Base-by-base conservation (phyloP, 1,140 invertebrate genomes). In the Drosophila suzukii region DNA sequence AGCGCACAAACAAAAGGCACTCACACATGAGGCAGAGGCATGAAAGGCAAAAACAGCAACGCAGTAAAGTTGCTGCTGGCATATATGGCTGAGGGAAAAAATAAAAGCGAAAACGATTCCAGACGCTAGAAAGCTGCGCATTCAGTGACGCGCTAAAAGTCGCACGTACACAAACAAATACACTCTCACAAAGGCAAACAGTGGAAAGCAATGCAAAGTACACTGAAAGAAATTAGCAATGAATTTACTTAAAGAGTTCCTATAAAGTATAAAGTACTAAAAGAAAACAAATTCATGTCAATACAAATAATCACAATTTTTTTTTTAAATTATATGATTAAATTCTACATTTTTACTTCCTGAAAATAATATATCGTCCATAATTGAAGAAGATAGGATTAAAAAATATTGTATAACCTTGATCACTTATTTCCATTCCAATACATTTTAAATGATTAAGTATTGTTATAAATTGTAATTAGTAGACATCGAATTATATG, bases 141-240 rank as follows among this genome's bases (percentile, higher is more conserved):
- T 88, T 84, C 83, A 89, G 71, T 83, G 84, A 59, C 79, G 83
- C 84, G 84, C 74, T 79, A 88, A 86, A 86, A 86, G 79, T 86
- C 83, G 75, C 73, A 86, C 79, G 77, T 70, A 66, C 70, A 43
- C 53, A 66, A 75, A 58, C 46, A 62, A 41, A 58, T 56, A 67
- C 68, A 51, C 68, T 57, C 53, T 56, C 47, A 68, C 71, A 54
- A 38, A 17, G 24, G 43, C 58, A 75, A 46, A 56, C 59, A 51
- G 67, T 39, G 53, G 61, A 49, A 67, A 50, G 67, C 74, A 15
- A 34, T 66, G 60, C 53, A 62, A 62, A 43, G 6, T 51, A 27
- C 63, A 66, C 60, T 51, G 27, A 43, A 2, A 39, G 13, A 66
- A 66, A 32, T 1, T 1, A 12, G 8, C 0, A 10, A 6, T 7